A percentile compares a stretch with the other conserved stretches of the same genome.
These are phyloP conservation scores for Eupithecia inturbata DNA, from an alignment of 2,888 invertebrate species.

Conservation along the genomic window DNA sequence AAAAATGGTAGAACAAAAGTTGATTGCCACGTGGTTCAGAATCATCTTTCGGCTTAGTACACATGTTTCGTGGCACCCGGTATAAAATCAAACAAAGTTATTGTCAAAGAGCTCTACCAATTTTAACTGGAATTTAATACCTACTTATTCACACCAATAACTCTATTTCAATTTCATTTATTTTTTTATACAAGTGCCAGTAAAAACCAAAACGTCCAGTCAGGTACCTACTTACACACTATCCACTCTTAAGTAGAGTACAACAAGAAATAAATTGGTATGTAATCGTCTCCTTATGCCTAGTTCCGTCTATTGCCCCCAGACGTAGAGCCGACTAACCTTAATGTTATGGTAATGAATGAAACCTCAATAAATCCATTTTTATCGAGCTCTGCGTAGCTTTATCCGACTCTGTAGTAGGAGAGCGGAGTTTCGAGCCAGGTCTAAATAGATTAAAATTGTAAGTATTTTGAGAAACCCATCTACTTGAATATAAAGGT, in stretches of 20 bases:
- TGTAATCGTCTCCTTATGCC: not conserved
- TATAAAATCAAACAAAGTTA: too few species aligned
- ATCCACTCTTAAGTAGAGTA: too few species aligned
- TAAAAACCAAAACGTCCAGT: too few species aligned
- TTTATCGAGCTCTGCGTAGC: conserved; percentile 54
- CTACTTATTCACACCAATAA: too few species aligned
- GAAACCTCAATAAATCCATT: conserved; percentile 61
- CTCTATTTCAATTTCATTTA: too few species aligned
- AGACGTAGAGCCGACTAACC: conserved; percentile 50
- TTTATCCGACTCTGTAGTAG: conserved; percentile 32
- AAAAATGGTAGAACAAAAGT: too few species aligned
- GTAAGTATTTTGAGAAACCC: not conserved
- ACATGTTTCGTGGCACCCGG: too few species aligned
- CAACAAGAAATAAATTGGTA: not conserved
- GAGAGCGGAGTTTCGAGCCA: conserved; percentile 17
- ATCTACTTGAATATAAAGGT: not conserved
- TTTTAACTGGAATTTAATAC: too few species aligned
- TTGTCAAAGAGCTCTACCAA: not conserved
- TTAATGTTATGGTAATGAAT: conserved; percentile 71
- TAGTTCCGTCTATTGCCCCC: conserved; percentile 27
- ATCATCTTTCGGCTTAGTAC: too few species aligned
- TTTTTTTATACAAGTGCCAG: too few species aligned
- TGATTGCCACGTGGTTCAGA: too few species aligned
- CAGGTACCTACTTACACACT: not conserved
- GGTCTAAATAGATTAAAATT: not conserved